Evolutionary conservation across 2,797 vertebrate genomes (phyloP).

Genomic region (Peromyscus melanophrys): DNA sequence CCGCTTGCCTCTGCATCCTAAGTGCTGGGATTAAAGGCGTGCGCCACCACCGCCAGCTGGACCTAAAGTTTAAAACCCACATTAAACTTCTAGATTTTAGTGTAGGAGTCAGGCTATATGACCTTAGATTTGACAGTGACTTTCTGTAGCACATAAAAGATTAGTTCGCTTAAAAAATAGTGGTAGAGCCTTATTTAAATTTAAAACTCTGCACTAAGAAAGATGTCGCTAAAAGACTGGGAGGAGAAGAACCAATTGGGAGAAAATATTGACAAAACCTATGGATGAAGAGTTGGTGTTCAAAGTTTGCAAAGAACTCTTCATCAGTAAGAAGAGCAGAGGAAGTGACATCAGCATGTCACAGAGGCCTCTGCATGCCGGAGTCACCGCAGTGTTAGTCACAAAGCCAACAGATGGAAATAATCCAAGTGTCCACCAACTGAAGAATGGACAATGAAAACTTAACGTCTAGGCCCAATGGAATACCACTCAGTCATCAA

Average conservation of each 20-base stretch:
- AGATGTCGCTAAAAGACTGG: not conserved
- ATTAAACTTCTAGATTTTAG: not conserved
- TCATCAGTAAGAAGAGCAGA: not conserved
- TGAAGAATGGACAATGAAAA: not conserved
- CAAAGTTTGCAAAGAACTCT: not conserved
- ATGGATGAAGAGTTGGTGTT: not conserved
- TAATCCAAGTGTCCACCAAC: not conserved
- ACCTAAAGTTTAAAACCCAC: not conserved
- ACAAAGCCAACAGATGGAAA: not conserved
- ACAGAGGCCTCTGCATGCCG: not conserved
- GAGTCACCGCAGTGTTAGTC: not conserved
- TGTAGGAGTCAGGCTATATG: not conserved
- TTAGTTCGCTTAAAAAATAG: not conserved
- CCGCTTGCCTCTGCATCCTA: no score
- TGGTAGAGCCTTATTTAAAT: not conserved
- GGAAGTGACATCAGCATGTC: not conserved
- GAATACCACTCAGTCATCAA: not conserved
- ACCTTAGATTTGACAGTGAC: not conserved
- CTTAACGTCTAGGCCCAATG: fast-evolving
- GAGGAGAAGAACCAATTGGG: not conserved
- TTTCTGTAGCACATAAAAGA: not conserved
- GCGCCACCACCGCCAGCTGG: no score
- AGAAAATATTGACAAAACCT: not conserved
- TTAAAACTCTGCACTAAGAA: not conserved
- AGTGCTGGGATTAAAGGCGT: no score